Evolutionary conservation across 2,888 invertebrate species (phyloP).

Genomic region (Crossocerus cetratus): DNA sequence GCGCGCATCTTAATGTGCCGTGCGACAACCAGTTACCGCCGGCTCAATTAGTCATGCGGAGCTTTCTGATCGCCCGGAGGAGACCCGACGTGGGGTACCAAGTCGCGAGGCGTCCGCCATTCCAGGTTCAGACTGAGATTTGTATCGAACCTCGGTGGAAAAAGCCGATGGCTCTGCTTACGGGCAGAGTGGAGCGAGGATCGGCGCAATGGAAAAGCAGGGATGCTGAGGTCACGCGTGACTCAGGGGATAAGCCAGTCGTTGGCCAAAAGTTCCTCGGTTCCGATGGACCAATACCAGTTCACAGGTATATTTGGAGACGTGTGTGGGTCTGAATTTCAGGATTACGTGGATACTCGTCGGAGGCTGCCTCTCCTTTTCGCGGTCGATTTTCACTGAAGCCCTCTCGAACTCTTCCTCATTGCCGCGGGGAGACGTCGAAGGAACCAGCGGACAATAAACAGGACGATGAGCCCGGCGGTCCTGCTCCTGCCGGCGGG

Average conservation of each 20-base stretch:
- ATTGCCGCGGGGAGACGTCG: conserved; percentile 49
- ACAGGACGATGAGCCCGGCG: conserved; percentile 62
- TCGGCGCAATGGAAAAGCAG: conserved; percentile 16
- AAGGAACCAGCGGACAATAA: conserved; percentile 60
- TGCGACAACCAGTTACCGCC: too few species aligned
- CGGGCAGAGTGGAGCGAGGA: conserved; percentile 10
- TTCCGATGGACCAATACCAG: conserved; percentile 4
- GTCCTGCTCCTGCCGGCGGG: conserved; percentile 17
- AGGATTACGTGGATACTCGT: conserved; percentile 51
- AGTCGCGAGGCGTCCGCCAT: background rate
- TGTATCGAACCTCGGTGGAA: too few species aligned
- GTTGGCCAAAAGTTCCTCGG: conserved; percentile 24
- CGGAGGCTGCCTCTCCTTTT: conserved; percentile 22
- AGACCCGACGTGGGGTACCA: too few species aligned
- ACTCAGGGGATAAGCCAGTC: conserved; percentile 41
- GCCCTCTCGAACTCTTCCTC: conserved; percentile 55
- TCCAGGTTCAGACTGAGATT: background rate
- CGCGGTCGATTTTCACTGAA: conserved; percentile 19
- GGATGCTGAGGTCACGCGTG: conserved; percentile 48
- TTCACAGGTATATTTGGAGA: background rate
- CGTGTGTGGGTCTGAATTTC: conserved; percentile 40
- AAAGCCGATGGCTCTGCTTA: too few species aligned
- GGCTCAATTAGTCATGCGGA: too few species aligned
- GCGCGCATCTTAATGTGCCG: too few species aligned
- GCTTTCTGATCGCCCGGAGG: too few species aligned